These are phyloP conservation scores for Lagocephalus sceleratus DNA, from an alignment of 2,797 vertebrate species.

Conservation along the genomic window DNA sequence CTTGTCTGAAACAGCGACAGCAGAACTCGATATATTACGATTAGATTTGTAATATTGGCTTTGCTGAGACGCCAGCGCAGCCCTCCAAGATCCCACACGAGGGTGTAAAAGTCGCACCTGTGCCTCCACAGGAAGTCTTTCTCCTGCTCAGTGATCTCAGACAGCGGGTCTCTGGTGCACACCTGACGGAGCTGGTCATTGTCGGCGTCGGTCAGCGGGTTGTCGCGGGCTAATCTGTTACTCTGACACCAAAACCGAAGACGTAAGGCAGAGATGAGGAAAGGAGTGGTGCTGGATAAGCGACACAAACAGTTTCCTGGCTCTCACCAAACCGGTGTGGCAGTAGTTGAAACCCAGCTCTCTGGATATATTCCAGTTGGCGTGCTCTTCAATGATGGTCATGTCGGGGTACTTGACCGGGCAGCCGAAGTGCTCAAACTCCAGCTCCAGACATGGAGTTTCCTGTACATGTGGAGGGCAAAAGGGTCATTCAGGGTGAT, in stretches of 20 bases:
- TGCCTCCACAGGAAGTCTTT: constrained; percentile 98
- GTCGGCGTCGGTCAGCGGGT: constrained; percentile 89
- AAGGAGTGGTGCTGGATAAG: background rate
- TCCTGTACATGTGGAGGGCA: constrained; percentile 71
- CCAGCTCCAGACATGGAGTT: constrained; percentile 96
- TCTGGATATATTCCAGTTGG: constrained; percentile 94
- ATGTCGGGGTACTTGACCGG: constrained; percentile 96
- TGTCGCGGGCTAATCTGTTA: constrained; percentile 92
- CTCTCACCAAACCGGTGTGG: constrained; percentile 86
- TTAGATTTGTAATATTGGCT: too few species aligned
- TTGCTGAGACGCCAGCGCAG: too few species aligned
- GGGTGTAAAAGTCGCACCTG: constrained; percentile 66
- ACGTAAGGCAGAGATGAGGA: constrained; percentile 1
- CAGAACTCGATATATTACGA: too few species aligned
- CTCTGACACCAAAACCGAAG: constrained; percentile 72
- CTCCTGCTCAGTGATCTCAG: constrained; percentile 99
- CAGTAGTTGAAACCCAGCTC: constrained; percentile 96
- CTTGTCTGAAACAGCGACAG: constrained; percentile 76
- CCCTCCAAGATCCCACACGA: background rate
- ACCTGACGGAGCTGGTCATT: constrained; percentile 94
- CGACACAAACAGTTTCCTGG: background rate
- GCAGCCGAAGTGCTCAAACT: constrained; percentile 97
- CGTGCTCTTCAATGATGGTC: constrained; percentile 91
- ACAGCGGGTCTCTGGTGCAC: constrained; percentile 92
- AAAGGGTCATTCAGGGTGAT: constrained; percentile 27